Evolutionary conservation across 2,797 vertebrate genomes (phyloP).

Genomic region (Merluccius polli): DNA sequence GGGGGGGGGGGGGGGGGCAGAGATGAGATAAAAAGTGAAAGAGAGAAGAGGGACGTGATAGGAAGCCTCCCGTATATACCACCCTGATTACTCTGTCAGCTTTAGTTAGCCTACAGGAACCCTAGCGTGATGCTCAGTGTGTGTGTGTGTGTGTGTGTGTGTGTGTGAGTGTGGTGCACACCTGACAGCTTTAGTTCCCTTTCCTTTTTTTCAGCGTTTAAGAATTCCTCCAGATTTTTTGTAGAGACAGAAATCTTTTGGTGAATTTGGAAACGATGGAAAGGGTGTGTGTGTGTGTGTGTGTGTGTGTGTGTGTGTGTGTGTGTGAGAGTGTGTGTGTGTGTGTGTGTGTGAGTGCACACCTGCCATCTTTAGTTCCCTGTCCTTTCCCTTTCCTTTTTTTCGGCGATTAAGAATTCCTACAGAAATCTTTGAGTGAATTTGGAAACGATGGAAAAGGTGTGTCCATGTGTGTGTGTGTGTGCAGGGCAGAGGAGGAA

Average conservation of each 20-base stretch:
- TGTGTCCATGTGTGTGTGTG: background rate
- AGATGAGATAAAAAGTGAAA: constrained; percentile 6
- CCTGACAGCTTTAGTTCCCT: constrained; percentile 24
- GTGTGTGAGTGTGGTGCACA: constrained; percentile 11
- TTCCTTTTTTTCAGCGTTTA: constrained; percentile 58
- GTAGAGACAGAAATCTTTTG: constrained; percentile 44
- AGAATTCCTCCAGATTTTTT: constrained; percentile 42
- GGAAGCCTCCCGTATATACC: constrained; percentile 16
- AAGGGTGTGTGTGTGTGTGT: background rate
- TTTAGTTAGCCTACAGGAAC: constrained; percentile 33
- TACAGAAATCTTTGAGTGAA: constrained; percentile 39
- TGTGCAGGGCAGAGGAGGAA: background rate
- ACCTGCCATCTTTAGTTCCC: constrained; percentile 24
- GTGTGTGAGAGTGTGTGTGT: too few species aligned
- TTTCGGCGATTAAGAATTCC: constrained; percentile 55
- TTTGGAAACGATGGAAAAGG: constrained; percentile 5
- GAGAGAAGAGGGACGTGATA: constrained; percentile 13
- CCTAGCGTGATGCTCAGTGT: constrained; percentile 13
- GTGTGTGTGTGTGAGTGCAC: constrained; percentile 2
- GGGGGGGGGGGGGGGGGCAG: constrained; percentile 5
- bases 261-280: constrained; percentile 1
- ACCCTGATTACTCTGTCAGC: constrained; percentile 46
- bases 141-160: constrained; percentile 19
- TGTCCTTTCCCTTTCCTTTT: constrained; percentile 53
- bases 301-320: too few species aligned